Percentiles rank a stretch among this genome's conserved stretches.
phyloP scores from a whole-genome alignment of 2,113 vertebrate genomes.

The Rhodinocichla rosea region DNA sequence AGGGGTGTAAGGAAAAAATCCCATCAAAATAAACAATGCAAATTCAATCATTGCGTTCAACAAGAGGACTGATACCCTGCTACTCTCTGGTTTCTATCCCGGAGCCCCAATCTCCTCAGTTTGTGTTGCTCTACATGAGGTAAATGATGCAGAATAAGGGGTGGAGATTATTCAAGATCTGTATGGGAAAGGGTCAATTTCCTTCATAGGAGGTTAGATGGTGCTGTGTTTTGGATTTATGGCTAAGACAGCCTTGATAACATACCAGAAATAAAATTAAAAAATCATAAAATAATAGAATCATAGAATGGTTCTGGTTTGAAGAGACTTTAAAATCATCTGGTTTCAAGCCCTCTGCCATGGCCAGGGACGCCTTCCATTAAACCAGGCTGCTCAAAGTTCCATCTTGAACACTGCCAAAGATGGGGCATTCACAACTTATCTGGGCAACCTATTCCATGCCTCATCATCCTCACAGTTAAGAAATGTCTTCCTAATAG shows the following conservation, averaged over 20 bases:
- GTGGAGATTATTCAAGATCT: neutral
- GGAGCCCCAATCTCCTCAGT: neutral
- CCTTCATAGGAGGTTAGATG: neutral
- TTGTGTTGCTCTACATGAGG: neutral
- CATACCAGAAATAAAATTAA: neutral
- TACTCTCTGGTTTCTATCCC: neutral
- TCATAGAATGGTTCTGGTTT: neutral
- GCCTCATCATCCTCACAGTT: neutral
- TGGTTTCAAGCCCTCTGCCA: accelerated
- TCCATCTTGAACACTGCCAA: neutral
- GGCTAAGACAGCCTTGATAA: neutral
- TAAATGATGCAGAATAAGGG: neutral
- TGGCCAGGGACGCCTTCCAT: neutral
- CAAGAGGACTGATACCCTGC: neutral
- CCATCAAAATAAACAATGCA: neutral
- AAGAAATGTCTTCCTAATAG: neutral
- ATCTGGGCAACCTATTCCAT: neutral
- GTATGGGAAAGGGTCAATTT: neutral
- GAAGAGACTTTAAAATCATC: neutral
- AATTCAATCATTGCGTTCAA: neutral
- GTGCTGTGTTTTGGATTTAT: neutral
- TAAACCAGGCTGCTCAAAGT: neutral
- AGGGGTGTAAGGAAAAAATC: accelerated
- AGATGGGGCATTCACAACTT: neutral
- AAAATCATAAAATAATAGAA: neutral